A percentile compares a stretch with the other conserved stretches of the same genome.
These are phyloP conservation scores for Emydocephalus ijimae DNA, from an alignment of 2,113 vertebrate genomes.

Conservation along the genomic window DNA sequence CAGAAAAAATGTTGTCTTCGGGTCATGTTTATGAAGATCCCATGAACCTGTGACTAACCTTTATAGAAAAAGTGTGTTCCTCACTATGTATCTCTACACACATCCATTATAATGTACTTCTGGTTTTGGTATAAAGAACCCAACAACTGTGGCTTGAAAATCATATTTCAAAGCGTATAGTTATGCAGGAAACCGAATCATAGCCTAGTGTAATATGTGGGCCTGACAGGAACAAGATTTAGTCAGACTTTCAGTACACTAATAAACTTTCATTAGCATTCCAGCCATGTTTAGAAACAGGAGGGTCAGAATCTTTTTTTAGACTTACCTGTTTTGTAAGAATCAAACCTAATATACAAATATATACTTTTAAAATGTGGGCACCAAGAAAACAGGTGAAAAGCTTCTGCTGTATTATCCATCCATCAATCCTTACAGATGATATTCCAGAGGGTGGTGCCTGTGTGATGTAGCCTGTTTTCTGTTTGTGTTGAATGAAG, in stretches of 20 bases:
- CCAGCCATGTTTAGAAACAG: not conserved
- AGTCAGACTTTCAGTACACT: not conserved
- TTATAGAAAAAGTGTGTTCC: not conserved
- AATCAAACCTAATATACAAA: not conserved
- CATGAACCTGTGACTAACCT: not conserved
- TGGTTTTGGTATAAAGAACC: not conserved
- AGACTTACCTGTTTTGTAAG: not conserved
- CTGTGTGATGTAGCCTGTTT: not conserved
- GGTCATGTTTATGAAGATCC: not conserved
- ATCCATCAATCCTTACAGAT: too few relatives aligned
- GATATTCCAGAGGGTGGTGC: too few relatives aligned
- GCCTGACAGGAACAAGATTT: not conserved
- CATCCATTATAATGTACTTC: not conserved
- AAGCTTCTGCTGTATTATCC: not conserved
- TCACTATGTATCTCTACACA: not conserved
- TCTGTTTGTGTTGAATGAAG: not conserved
- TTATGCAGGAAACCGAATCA: not conserved
- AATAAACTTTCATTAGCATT: not conserved
- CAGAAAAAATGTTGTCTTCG: not conserved
- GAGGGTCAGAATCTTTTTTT: not conserved
- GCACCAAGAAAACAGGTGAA: not conserved
- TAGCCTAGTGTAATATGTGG: not conserved
- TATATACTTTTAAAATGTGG: not conserved
- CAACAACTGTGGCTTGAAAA: not conserved
- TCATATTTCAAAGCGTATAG: not conserved